phyloP scores from a whole-genome alignment of 1,140 invertebrate genomes.

The Microplitis mediator region DNA sequence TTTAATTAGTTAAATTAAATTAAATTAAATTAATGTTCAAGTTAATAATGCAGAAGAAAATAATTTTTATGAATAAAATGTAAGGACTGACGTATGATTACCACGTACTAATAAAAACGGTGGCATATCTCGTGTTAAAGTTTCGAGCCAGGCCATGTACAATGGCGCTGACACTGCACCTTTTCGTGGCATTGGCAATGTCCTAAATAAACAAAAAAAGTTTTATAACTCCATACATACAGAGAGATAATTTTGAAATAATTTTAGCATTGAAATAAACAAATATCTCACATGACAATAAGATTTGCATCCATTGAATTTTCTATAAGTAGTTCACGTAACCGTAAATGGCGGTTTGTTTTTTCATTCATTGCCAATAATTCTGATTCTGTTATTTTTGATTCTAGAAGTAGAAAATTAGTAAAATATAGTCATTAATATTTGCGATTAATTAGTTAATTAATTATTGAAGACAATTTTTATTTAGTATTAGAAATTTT shows the following conservation, averaged over 20 bases:
- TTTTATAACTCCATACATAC: neutral
- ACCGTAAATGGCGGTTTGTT: constrained; percentile 86
- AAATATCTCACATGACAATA: constrained; percentile 81
- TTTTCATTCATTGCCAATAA: constrained; percentile 85
- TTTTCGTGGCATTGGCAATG: constrained; percentile 90
- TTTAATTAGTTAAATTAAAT: no score
- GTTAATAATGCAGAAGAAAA: neutral
- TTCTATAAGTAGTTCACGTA: constrained; percentile 85
- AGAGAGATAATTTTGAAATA: neutral
- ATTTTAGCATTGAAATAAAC: constrained; percentile 17
- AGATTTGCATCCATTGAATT: constrained; percentile 85
- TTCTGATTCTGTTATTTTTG: constrained; percentile 80
- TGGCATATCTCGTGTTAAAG: constrained; percentile 86
- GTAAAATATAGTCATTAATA: neutral
- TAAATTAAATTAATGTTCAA: neutral
- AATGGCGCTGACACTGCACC: constrained; percentile 85
- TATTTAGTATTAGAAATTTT: no score
- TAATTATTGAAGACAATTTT: no score
- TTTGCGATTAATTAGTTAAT: neutral
- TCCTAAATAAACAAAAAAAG: constrained; percentile 63
- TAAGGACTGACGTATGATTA: constrained; percentile 94
- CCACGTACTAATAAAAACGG: constrained; percentile 90
- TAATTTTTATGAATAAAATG: constrained; percentile 87
- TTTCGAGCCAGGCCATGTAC: constrained; percentile 94
- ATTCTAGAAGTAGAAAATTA: neutral